A percentile compares a stretch with the other conserved stretches of the same genome.
phyloP scores from a whole-genome alignment of 2,888 invertebrate genomes.

The Noctua comes region DNA sequence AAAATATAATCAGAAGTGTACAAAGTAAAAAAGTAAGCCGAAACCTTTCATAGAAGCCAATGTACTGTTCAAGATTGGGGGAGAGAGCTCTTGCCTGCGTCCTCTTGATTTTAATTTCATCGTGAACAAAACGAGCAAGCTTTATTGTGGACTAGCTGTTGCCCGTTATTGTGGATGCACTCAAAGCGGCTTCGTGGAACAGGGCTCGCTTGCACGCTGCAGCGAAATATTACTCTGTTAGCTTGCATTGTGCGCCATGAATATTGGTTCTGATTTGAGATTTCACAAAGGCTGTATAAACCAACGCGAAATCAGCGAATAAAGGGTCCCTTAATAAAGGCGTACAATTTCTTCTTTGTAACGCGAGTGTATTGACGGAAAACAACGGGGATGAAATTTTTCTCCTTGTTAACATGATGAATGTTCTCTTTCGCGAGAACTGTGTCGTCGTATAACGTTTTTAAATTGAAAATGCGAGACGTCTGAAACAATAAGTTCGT shows the following conservation, averaged over 20 bases:
- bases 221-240: conserved; percentile 57
- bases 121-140: conserved; percentile 70
- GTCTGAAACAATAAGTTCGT: conserved; percentile 12
- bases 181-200: conserved; percentile 65
- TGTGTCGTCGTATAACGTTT: conserved; percentile 27
- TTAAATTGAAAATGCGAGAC: conserved; percentile 33
- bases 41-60: conserved; percentile 67
- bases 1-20: conserved; percentile 56
- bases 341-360: conserved; percentile 42
- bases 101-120: conserved; percentile 76
- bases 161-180: conserved; percentile 64
- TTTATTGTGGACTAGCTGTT: conserved; percentile 67
- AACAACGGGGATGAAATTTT: conserved; percentile 33
- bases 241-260: conserved; percentile 49
- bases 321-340: conserved; percentile 43
- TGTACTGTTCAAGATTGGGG: conserved; percentile 69
- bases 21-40: conserved; percentile 61
- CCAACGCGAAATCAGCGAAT: conserved; percentile 31
- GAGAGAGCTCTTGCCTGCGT: conserved; percentile 61
- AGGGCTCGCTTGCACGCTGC: conserved; percentile 46
- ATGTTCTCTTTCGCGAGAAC: conserved; percentile 17
- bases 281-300: conserved; percentile 51
- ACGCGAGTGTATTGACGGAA: conserved; percentile 47
- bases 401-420: conserved; percentile 43
- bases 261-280: conserved; percentile 63